phyloP scores from a whole-genome alignment of 2,113 vertebrate species.

The Archocentrus centrarchus region DNA sequence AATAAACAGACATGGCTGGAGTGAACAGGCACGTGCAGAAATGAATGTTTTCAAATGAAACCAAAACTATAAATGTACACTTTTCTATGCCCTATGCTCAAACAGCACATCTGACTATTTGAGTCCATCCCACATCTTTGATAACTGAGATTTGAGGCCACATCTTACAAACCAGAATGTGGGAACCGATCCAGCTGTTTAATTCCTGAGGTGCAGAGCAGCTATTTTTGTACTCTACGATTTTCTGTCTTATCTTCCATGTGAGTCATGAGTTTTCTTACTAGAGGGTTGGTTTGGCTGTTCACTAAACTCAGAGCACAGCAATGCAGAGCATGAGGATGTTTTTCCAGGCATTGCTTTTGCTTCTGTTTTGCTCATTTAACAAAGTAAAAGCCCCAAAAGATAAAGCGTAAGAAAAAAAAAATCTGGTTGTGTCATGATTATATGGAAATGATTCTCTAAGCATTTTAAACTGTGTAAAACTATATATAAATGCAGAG shows the following conservation, averaged over 20 bases:
- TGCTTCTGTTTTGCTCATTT: conserved; percentile 17
- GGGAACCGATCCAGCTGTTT: conserved; percentile 23
- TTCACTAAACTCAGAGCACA: conserved; percentile 27
- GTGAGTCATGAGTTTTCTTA: conserved; percentile 25
- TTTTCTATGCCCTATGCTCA: neutral
- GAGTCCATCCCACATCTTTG: neutral
- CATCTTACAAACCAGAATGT: conserved; percentile 28
- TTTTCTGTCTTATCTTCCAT: conserved; percentile 9
- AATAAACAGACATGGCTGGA: neutral
- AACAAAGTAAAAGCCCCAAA: conserved; percentile 34
- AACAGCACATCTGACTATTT: neutral
- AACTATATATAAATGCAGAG: conserved; percentile 6
- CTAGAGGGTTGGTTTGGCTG: conserved; percentile 12
- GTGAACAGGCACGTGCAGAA: conserved; percentile 5
- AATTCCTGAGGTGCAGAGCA: conserved; percentile 42
- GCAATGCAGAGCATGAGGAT: conserved; percentile 38
- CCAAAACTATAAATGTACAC: neutral
- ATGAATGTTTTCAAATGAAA: conserved; percentile 13
- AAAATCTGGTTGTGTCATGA: neutral
- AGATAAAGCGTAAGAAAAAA: conserved; percentile 11
- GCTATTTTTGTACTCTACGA: conserved; percentile 39
- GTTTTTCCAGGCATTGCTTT: conserved; percentile 40
- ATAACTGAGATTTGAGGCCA: conserved; percentile 20
- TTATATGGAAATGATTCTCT: neutral
- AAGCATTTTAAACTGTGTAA: conserved; percentile 16